These are phyloP conservation scores for Nanger granti DNA, from an alignment of 2,113 vertebrate species.

Conservation along the genomic window DNA sequence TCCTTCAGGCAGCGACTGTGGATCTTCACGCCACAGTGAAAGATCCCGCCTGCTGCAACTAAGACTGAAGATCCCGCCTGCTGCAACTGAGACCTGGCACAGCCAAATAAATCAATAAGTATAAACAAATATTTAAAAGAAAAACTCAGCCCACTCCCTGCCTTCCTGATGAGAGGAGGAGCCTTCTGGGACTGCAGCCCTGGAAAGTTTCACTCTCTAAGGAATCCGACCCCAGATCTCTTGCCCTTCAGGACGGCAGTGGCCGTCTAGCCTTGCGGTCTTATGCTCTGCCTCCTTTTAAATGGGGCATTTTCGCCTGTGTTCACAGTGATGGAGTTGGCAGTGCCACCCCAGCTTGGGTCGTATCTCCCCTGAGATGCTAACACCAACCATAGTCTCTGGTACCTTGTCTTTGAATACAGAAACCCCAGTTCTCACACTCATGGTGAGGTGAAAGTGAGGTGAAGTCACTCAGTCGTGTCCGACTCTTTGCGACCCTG, in stretches of 20 bases:
- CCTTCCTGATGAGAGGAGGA: neutral
- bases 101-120: neutral
- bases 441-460: neutral
- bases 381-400: neutral
- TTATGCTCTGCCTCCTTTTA: neutral
- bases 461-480: no score
- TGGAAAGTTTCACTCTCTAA: neutral
- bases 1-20: neutral
- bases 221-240: rapidly evolving
- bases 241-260: neutral
- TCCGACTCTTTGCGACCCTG: no score
- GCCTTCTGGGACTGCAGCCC: rapidly evolving
- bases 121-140: neutral
- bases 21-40: neutral
- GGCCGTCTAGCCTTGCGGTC: neutral
- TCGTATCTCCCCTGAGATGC: neutral
- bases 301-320: neutral
- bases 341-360: neutral
- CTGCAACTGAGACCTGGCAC: neutral
- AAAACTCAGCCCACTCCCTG: neutral
- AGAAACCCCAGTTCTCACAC: neutral
- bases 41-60: rapidly evolving
- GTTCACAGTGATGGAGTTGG: neutral
- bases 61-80: rapidly evolving
- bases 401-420: neutral